Evolutionary conservation across 2,888 invertebrate species (phyloP).

Genomic region (Rotaria sp.): DNA sequence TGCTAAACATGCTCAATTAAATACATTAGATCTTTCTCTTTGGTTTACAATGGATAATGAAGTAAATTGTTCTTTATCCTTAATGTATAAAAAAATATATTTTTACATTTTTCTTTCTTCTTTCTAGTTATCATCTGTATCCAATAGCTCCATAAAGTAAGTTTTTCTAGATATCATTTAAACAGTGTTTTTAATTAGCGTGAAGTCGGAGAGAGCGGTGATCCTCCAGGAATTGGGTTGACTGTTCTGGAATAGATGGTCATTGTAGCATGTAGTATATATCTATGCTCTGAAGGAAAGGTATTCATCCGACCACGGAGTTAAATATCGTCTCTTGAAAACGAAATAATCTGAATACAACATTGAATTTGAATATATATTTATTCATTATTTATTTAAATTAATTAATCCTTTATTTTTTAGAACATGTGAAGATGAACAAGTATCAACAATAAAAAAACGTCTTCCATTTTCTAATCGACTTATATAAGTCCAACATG

Average conservation of each 20-base stretch:
- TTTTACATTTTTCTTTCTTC: background rate
- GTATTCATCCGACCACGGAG: too few relatives aligned
- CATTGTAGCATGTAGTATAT: too few relatives aligned
- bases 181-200: too few relatives aligned
- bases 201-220: too few relatives aligned
- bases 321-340: too few relatives aligned
- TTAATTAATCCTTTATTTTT: background rate
- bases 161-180: too few relatives aligned
- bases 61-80: background rate
- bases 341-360: too few relatives aligned
- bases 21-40: background rate
- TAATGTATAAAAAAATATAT: background rate
- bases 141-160: background rate
- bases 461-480: conserved; percentile 12
- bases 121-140: background rate
- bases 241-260: too few relatives aligned
- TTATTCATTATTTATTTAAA: background rate
- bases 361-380: too few relatives aligned
- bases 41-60: background rate
- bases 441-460: background rate
- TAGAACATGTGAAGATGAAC: background rate
- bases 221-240: too few relatives aligned
- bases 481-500: background rate
- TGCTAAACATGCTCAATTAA: background rate
- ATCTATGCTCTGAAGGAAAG: too few relatives aligned